Evolutionary conservation across 2,113 vertebrate genomes (phyloP).

Genomic region (Eulacestoma nigropectus): DNA sequence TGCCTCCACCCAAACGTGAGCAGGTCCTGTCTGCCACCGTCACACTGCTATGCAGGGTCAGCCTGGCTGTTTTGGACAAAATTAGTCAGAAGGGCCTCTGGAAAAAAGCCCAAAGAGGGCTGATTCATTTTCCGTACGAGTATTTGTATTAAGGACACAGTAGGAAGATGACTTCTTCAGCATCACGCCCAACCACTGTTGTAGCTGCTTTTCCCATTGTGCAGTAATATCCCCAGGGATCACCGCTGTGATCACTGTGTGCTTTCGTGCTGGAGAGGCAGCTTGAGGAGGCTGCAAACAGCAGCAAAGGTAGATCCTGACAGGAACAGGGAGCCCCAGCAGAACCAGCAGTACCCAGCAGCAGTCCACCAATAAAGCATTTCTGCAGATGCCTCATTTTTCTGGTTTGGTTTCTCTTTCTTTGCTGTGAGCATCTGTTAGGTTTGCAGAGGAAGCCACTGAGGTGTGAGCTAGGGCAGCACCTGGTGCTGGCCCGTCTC

Average conservation of each 20-base stretch:
- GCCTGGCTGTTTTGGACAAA: constrained; percentile 36
- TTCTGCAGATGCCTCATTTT: neutral
- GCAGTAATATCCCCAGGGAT: neutral
- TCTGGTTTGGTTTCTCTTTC: constrained; percentile 6
- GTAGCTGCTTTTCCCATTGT: neutral
- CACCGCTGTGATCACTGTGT: rapidly evolving
- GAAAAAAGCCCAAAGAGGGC: constrained; percentile 15
- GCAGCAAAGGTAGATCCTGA: neutral
- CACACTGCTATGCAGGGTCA: neutral
- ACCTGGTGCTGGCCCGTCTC: rapidly evolving
- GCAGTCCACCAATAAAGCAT: neutral
- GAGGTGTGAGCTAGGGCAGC: neutral
- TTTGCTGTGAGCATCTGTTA: neutral
- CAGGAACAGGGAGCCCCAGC: neutral
- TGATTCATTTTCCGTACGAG: constrained; percentile 39
- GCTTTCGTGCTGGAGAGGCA: neutral
- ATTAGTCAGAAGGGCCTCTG: constrained; percentile 50
- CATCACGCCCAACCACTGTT: neutral
- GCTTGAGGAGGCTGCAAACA: neutral
- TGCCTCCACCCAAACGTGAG: constrained; percentile 52
- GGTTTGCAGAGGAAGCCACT: neutral
- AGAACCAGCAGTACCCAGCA: neutral
- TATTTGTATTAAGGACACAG: neutral
- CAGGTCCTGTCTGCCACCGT: constrained; percentile 9
- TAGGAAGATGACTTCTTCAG: constrained; percentile 16